phyloP scores from a whole-genome alignment of 2,888 invertebrate genomes.

The Melanophora roralis region DNA sequence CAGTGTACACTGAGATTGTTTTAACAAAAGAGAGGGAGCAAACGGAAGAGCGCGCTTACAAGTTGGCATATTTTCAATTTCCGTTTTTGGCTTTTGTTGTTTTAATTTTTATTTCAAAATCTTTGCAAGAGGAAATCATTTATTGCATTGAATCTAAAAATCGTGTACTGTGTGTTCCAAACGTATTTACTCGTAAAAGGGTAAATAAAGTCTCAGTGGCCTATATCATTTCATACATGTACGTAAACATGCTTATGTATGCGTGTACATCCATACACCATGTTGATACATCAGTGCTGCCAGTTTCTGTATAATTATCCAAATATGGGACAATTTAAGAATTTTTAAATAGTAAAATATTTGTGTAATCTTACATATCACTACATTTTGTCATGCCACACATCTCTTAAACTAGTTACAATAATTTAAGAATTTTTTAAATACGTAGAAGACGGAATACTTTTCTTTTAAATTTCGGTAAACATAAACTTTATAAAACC shows the following conservation, averaged over 20 bases:
- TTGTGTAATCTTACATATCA: too few relatives aligned
- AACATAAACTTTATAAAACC: too few relatives aligned
- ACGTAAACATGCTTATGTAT: neutral
- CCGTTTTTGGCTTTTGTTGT: slow-evolving; percentile 67
- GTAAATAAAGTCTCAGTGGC: slow-evolving; percentile 37
- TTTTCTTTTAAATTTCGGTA: too few relatives aligned
- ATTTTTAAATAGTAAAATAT: too few relatives aligned
- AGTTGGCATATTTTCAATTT: slow-evolving; percentile 76
- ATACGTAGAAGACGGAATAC: too few relatives aligned
- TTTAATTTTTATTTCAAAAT: slow-evolving; percentile 39
- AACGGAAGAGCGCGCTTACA: slow-evolving; percentile 72
- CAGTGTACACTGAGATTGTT: neutral
- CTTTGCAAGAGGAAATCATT: slow-evolving; percentile 45
- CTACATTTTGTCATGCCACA: too few relatives aligned
- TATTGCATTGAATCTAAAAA: slow-evolving; percentile 23
- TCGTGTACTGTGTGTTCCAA: neutral
- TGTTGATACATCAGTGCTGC: neutral
- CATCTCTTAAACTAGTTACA: too few relatives aligned
- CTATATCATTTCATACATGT: slow-evolving; percentile 33
- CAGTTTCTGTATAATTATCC: too few relatives aligned
- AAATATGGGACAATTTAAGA: too few relatives aligned
- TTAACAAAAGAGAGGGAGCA: slow-evolving; percentile 4
- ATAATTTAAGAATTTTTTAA: too few relatives aligned
- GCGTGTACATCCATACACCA: neutral
- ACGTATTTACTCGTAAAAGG: slow-evolving; percentile 6